A percentile compares a stretch with the other conserved stretches of the same genome.
Evolutionary conservation across 2,797 vertebrate species (phyloP).

Genomic region (Chrysolophus pictus): DNA sequence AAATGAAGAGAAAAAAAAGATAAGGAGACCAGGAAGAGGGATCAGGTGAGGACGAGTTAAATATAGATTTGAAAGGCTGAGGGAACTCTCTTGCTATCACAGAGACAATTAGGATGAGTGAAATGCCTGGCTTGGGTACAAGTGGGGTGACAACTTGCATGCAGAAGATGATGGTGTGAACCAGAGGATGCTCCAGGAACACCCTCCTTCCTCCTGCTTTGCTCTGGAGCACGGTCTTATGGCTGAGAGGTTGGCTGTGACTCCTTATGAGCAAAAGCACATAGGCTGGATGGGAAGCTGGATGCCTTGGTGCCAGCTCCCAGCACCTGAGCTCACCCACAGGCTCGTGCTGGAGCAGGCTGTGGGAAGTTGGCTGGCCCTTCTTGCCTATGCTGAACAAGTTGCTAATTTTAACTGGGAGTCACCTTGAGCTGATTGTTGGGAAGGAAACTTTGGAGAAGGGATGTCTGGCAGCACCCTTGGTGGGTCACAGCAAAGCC

Average conservation of each 20-base stretch:
- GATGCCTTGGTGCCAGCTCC: not conserved
- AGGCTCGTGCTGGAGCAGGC: not conserved
- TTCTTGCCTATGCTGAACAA: not conserved
- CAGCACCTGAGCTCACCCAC: not conserved
- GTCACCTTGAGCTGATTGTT: not conserved
- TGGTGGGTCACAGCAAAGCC: not conserved
- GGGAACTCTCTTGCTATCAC: not conserved
- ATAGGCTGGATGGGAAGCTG: not conserved
- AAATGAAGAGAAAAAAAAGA: not conserved
- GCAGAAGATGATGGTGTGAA: not conserved
- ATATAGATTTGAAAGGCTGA: not conserved
- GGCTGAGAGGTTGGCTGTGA: not conserved
- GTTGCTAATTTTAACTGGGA: conserved; percentile 27
- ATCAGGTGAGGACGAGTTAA: conserved; percentile 30
- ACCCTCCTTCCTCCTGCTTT: not conserved
- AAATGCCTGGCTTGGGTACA: not conserved
- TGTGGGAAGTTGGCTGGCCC: not conserved
- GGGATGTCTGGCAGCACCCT: not conserved
- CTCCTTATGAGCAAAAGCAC: rapidly evolving
- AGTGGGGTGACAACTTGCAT: not conserved
- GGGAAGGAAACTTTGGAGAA: not conserved
- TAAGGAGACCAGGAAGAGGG: not conserved
- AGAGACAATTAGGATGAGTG: not conserved
- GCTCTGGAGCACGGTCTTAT: not conserved
- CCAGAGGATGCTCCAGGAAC: not conserved